phyloP scores from a whole-genome alignment of 2,888 invertebrate genomes.

The Leptogaster cylindrica region DNA sequence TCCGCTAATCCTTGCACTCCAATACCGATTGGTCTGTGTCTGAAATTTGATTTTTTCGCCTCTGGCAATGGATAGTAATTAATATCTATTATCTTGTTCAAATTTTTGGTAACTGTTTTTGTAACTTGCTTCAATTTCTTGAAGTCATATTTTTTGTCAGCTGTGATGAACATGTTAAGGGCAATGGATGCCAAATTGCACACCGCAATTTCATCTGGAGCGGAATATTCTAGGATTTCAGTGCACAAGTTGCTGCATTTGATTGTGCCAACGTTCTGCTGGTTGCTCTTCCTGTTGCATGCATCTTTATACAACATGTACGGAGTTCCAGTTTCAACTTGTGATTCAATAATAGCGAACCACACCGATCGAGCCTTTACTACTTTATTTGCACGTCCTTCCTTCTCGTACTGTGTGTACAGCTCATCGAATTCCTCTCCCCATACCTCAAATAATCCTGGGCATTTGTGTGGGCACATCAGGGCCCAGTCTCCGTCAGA shows the following conservation, averaged over 20 bases:
- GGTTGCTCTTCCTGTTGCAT: slow-evolving; percentile 96
- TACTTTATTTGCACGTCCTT: slow-evolving; percentile 72
- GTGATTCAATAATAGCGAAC: slow-evolving; percentile 92
- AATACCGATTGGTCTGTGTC: slow-evolving; percentile 86
- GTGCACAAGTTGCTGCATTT: slow-evolving; percentile 98
- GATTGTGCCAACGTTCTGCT: slow-evolving; percentile 97
- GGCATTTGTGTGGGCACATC: slow-evolving; percentile 95
- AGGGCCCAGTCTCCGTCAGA: slow-evolving; percentile 86
- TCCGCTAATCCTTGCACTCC: slow-evolving; percentile 98
- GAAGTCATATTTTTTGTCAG: slow-evolving; percentile 85
- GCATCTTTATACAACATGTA: slow-evolving; percentile 97
- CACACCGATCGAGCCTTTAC: slow-evolving; percentile 87
- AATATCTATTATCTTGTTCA: slow-evolving; percentile 96
- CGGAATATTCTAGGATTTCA: slow-evolving; percentile 95
- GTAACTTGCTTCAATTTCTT: slow-evolving; percentile 83
- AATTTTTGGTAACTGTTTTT: slow-evolving; percentile 86
- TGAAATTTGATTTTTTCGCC: slow-evolving; percentile 84
- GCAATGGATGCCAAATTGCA: slow-evolving; percentile 98
- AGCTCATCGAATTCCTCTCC: slow-evolving; percentile 92
- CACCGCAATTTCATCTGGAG: slow-evolving; percentile 92
- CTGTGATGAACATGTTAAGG: slow-evolving; percentile 88
- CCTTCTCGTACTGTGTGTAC: slow-evolving; percentile 85
- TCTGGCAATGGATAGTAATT: slow-evolving; percentile 95
- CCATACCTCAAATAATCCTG: slow-evolving; percentile 90
- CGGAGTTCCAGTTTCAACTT: slow-evolving; percentile 97